A percentile compares a stretch with the other conserved stretches of the same genome.
Conservation (phyloP, 2,113 vertebrate species). For the Acanthochromis polyacanthus region DNA sequence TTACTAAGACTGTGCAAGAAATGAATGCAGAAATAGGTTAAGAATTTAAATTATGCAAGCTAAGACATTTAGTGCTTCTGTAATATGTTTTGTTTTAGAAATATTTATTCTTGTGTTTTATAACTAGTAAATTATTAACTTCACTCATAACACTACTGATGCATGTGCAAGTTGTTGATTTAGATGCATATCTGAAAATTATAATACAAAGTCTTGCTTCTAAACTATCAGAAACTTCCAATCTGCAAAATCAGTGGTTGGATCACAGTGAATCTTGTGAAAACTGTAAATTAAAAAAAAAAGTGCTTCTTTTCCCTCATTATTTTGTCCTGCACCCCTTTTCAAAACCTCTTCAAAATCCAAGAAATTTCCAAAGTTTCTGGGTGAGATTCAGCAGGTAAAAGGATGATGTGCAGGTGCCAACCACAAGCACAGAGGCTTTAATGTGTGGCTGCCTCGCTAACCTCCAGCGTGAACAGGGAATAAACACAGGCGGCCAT, state of each 20-base stretch:
- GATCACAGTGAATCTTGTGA: too few relatives aligned
- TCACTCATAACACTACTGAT: not conserved
- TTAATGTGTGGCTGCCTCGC: constrained; percentile 64
- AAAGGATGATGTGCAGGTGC: constrained; percentile 58
- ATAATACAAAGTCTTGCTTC: too few relatives aligned
- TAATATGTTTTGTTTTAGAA: too few relatives aligned
- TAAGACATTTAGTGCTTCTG: not conserved
- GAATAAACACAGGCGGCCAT: constrained; percentile 75
- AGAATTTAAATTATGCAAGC: not conserved
- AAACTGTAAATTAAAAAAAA: too few relatives aligned
- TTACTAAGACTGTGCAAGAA: not conserved
- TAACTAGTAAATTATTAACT: not conserved
- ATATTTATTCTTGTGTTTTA: not conserved
- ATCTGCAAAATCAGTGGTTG: not conserved
- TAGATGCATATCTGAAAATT: not conserved
- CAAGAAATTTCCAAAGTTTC: constrained; percentile 13
- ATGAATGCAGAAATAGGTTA: too few relatives aligned
- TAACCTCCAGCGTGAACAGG: constrained; percentile 44
- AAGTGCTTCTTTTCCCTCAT: not conserved
- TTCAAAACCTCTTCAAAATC: constrained; percentile 18
- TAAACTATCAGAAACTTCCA: not conserved
- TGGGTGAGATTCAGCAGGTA: constrained; percentile 18
- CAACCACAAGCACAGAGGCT: constrained; percentile 54
- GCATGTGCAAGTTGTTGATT: not conserved
- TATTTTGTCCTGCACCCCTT: not conserved